phyloP scores from a whole-genome alignment of 2,113 vertebrate species.

The Phaethornis superciliosus region DNA sequence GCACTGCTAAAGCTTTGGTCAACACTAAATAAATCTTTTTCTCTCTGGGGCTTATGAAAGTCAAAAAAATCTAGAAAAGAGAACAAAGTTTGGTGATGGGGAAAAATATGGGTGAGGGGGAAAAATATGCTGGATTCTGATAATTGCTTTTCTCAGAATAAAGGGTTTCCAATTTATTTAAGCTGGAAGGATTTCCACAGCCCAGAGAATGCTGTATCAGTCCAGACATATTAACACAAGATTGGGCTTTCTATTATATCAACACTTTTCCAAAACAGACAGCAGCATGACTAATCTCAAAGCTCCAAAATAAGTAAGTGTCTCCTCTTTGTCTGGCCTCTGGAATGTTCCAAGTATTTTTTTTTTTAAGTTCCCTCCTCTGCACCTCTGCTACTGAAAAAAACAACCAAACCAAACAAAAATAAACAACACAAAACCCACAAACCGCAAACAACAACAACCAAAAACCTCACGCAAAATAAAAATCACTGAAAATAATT shows the following conservation, averaged over 20 bases:
- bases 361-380: background rate
- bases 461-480: too few species aligned
- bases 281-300: slow-evolving; percentile 64
- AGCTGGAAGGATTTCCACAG: slow-evolving; percentile 45
- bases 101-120: background rate
- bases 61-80: slow-evolving; percentile 12
- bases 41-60: slow-evolving; percentile 7
- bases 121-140: slow-evolving; percentile 48
- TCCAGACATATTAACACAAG: slow-evolving; percentile 51
- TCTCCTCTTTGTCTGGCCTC: slow-evolving; percentile 16
- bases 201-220: background rate
- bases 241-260: slow-evolving; percentile 56
- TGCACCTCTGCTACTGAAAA: background rate
- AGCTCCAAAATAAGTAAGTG: slow-evolving; percentile 32
- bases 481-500: slow-evolving; percentile 6
- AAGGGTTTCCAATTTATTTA: slow-evolving; percentile 48
- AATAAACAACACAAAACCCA: background rate
- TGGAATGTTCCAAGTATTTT: slow-evolving; percentile 40
- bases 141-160: slow-evolving; percentile 58
- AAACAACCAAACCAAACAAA: background rate
- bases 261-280: slow-evolving; percentile 46
- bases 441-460: background rate
- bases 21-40: slow-evolving; percentile 6
- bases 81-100: background rate
- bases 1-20: background rate